Conservation (phyloP, 2,797 vertebrate genomes). For the Smutsia gigantea region DNA sequence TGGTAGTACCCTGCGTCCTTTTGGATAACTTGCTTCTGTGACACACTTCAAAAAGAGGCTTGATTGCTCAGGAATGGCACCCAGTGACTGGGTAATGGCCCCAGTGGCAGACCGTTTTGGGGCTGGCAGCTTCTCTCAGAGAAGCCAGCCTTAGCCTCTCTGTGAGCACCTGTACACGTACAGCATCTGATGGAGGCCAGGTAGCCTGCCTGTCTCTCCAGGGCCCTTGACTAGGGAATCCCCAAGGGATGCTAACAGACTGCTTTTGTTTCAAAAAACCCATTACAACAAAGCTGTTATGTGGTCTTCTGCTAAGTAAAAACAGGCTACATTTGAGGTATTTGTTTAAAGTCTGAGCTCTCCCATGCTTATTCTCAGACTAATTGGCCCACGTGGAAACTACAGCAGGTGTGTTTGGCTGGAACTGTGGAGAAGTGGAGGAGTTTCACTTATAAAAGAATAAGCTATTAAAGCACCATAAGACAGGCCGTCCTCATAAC, state of each 20-base stretch:
- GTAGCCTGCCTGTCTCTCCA: not conserved
- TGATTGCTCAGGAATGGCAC: not conserved
- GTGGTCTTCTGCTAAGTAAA: not conserved
- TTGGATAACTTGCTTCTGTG: not conserved
- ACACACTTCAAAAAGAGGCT: not conserved
- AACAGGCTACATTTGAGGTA: constrained; percentile 28
- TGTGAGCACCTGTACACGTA: not conserved
- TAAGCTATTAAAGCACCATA: not conserved
- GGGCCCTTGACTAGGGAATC: not conserved
- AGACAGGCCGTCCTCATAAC: not conserved
- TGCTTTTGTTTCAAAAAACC: constrained; percentile 45
- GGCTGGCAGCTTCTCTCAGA: not conserved
- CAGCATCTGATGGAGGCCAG: not conserved
- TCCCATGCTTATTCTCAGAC: not conserved
- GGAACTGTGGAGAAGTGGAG: not conserved
- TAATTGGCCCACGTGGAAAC: constrained; percentile 47
- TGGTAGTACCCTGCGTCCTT: not conserved
- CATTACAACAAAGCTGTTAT: constrained; percentile 47
- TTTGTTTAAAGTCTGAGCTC: constrained; percentile 55
- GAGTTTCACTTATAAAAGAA: not conserved
- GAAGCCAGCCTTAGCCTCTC: not conserved
- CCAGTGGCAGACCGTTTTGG: not conserved
- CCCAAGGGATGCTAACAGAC: not conserved
- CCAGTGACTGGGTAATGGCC: not conserved
- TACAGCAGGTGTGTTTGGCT: constrained; percentile 59